Evolutionary conservation across 2,113 vertebrate species (phyloP).

Genomic region (Drymodes brunneopygia): DNA sequence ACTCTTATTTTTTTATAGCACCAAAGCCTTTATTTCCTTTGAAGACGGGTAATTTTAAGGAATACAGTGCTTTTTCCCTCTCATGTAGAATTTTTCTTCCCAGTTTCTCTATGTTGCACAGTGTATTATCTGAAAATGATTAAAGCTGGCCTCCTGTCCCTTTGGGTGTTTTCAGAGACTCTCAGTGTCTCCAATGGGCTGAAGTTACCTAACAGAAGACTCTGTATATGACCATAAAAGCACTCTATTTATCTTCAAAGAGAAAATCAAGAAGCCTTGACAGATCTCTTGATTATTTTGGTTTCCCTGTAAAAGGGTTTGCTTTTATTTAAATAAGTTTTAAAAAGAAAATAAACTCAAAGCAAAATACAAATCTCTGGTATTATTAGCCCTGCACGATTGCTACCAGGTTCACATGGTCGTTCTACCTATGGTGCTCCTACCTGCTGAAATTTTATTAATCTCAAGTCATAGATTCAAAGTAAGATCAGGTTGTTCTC

Average conservation of each 20-base stretch:
- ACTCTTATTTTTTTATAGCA: background rate
- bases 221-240: background rate
- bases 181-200: background rate
- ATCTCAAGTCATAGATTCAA: background rate
- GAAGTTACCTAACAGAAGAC: background rate
- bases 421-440: background rate
- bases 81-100: background rate
- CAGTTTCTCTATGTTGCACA: background rate
- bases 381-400: background rate
- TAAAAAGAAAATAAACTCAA: background rate
- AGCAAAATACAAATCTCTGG: background rate
- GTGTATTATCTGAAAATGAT: constrained; percentile 27
- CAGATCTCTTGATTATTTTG: background rate
- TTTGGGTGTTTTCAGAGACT: background rate
- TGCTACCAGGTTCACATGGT: background rate
- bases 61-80: background rate
- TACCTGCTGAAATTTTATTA: background rate
- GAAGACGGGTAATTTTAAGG: constrained; percentile 43
- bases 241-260: background rate
- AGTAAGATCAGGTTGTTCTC: background rate
- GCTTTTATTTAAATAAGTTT: background rate
- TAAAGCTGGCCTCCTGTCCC: constrained; percentile 27
- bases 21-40: constrained; percentile 56
- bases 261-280: background rate
- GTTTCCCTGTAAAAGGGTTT: background rate